A percentile compares a stretch with the other conserved stretches of the same genome.
These are phyloP conservation scores for Sminthopsis crassicaudata DNA, from an alignment of 2,113 vertebrate genomes.

Conservation along the genomic window DNA sequence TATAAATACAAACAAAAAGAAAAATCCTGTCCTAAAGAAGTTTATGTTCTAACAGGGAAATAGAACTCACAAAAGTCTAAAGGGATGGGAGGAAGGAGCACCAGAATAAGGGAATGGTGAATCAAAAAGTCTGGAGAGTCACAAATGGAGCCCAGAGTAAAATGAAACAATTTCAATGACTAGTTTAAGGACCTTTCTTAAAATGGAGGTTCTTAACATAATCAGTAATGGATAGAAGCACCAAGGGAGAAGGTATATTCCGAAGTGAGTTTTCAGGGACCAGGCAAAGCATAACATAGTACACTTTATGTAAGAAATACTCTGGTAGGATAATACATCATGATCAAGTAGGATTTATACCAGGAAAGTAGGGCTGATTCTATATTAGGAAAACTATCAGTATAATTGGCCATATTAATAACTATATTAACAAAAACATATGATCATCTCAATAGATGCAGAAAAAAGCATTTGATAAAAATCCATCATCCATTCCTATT, in stretches of 20 bases:
- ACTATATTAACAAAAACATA: too few relatives aligned
- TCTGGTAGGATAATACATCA: too few relatives aligned
- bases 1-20: not conserved
- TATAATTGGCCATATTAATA: too few relatives aligned
- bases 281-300: not conserved
- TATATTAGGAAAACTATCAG: too few relatives aligned
- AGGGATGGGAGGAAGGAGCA: not conserved
- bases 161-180: not conserved
- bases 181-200: not conserved
- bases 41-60: not conserved
- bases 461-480: too few relatives aligned
- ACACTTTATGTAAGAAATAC: not conserved
- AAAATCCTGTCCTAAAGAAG: not conserved
- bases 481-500: too few relatives aligned
- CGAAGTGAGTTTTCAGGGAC: not conserved
- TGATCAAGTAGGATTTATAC: too few relatives aligned
- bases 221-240: not conserved
- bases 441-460: too few relatives aligned
- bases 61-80: not conserved
- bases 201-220: not conserved
- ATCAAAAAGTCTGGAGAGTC: not conserved
- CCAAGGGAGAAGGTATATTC: not conserved
- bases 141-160: not conserved
- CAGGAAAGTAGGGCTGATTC: too few relatives aligned
- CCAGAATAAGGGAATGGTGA: not conserved